Percentiles rank a stretch among this genome's conserved stretches.
Evolutionary conservation across 2,888 invertebrate genomes (phyloP).

Genomic region (Chirona hameri): DNA sequence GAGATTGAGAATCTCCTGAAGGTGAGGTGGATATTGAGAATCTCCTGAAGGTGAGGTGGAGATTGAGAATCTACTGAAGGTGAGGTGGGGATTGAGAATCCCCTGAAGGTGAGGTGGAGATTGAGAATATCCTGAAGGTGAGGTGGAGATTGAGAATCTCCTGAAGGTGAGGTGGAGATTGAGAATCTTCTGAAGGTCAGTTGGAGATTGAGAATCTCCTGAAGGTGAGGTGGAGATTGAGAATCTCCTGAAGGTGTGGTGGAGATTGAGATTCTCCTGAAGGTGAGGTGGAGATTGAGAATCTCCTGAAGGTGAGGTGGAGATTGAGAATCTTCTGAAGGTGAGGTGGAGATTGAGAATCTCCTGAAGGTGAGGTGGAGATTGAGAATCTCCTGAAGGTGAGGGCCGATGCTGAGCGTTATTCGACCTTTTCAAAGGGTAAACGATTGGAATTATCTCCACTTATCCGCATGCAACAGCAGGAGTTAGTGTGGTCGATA

Average conservation of each 20-base stretch:
- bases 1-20: slow-evolving; percentile 94
- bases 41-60: slow-evolving; percentile 85
- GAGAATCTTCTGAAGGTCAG: too few relatives aligned
- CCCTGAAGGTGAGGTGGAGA: slow-evolving; percentile 88
- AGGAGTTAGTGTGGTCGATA: too few relatives aligned
- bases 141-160: slow-evolving; percentile 93
- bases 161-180: too few relatives aligned
- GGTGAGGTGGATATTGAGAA: slow-evolving; percentile 91
- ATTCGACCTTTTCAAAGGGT: too few relatives aligned
- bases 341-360: slow-evolving; percentile 90
- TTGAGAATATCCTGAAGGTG: slow-evolving; percentile 85
- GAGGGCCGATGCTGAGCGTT: too few relatives aligned
- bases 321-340: slow-evolving; percentile 92
- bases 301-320: slow-evolving; percentile 84
- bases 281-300: slow-evolving; percentile 91
- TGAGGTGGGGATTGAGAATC: slow-evolving; percentile 90
- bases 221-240: slow-evolving; percentile 91
- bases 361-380: slow-evolving; percentile 80
- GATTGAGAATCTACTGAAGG: slow-evolving; percentile 89
- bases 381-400: too few relatives aligned
- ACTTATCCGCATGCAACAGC: too few relatives aligned
- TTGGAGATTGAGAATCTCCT: slow-evolving; percentile 93
- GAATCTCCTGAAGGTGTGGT: slow-evolving; percentile 84
- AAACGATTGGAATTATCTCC: too few relatives aligned
- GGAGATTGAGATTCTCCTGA: slow-evolving; percentile 91